phyloP scores from a whole-genome alignment of 2,888 invertebrate genomes.

The Agrotis exclamationis region DNA sequence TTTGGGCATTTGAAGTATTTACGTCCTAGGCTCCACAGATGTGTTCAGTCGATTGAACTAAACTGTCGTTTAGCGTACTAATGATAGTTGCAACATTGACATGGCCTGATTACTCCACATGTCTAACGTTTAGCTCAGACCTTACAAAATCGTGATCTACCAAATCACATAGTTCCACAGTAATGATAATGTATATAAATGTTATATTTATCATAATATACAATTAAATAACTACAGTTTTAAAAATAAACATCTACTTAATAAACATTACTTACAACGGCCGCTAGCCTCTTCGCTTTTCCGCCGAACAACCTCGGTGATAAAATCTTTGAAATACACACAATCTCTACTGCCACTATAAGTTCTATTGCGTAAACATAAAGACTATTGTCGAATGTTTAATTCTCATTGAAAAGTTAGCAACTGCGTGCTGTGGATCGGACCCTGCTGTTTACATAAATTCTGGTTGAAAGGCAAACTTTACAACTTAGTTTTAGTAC shows the following conservation, averaged over 20 bases:
- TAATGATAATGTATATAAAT: conserved; percentile 10
- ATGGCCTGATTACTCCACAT: conserved; percentile 32
- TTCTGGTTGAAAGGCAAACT: conserved; percentile 68
- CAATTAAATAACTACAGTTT: conserved; percentile 51
- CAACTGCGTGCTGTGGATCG: conserved; percentile 59
- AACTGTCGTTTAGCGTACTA: conserved; percentile 42
- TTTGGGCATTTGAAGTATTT: conserved; percentile 12
- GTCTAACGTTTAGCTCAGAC: conserved; percentile 14
- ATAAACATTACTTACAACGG: conserved; percentile 59
- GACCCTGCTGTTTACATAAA: conserved; percentile 65
- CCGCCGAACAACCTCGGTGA: conserved; percentile 76
- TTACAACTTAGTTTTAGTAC: conserved; percentile 48
- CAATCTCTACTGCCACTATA: conserved; percentile 28
- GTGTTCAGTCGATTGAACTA: conserved; percentile 18
- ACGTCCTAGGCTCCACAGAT: conserved; percentile 8
- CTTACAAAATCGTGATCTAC: conserved; percentile 40
- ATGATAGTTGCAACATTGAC: conserved; percentile 35
- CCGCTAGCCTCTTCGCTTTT: conserved; percentile 71
- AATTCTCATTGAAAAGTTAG: conserved; percentile 47
- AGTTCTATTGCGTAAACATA: conserved; percentile 53
- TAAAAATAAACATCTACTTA: conserved; percentile 60
- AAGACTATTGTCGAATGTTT: conserved; percentile 56
- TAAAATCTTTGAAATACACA: conserved; percentile 68
- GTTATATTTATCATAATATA: conserved; percentile 16
- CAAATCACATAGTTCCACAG: conserved; percentile 5